Evolutionary conservation across 2,797 vertebrate species (phyloP).

Genomic region (Galaxias olidus): DNA sequence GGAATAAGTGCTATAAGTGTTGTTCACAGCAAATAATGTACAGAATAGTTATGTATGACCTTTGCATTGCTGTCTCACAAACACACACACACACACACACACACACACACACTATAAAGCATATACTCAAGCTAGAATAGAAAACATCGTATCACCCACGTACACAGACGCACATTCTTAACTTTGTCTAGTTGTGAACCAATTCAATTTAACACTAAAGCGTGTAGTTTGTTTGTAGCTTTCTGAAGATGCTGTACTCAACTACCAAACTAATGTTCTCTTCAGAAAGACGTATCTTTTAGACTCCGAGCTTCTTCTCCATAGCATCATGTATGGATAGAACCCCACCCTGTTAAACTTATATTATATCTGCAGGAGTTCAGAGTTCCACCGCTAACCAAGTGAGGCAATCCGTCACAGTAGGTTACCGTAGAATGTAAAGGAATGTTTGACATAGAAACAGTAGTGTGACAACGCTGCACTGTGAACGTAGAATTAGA

Average conservation of each 20-base stretch:
- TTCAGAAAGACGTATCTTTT: background rate
- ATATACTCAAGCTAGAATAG: slow-evolving; percentile 7
- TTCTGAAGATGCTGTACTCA: slow-evolving; percentile 7
- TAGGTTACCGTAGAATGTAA: slow-evolving; percentile 18
- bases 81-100: slow-evolving; percentile 14
- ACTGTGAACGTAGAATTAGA: too few species aligned
- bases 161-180: background rate
- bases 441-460: too few species aligned
- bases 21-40: slow-evolving; percentile 62
- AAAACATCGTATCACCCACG: background rate
- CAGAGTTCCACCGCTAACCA: slow-evolving; percentile 11
- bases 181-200: slow-evolving; percentile 14
- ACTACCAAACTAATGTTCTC: slow-evolving; percentile 16
- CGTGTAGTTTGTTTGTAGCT: slow-evolving; percentile 11
- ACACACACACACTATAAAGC: background rate
- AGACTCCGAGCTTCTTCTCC: background rate
- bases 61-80: slow-evolving; percentile 27
- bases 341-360: background rate
- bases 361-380: background rate
- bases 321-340: background rate
- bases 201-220: slow-evolving; percentile 1
- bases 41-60: slow-evolving; percentile 32
- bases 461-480: too few species aligned
- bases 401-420: slow-evolving; percentile 10
- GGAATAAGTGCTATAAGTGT: slow-evolving; percentile 52